Evolutionary conservation across 2,888 invertebrate species (phyloP), one percentile per base, ranked within the genome.

Genomic region (Rutpela maculata): DNA sequence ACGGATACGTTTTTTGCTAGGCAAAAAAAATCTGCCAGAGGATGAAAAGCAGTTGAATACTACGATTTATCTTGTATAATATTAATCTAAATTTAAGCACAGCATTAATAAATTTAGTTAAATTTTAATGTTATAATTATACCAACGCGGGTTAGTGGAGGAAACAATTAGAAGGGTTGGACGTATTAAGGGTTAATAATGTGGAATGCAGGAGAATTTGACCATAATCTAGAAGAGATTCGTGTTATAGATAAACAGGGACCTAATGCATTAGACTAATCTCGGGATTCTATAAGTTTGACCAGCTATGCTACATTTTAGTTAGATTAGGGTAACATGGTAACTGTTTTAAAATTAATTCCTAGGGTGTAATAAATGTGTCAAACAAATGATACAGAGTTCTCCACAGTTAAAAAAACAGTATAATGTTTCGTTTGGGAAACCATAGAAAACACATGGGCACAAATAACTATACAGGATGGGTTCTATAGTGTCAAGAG

Each of bases 131-230:
- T 1, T 15, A 43, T 43, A 43, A 43, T 0, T 43, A 12, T 50
- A n/a, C 5, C 50, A 50, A 50, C 50, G 50, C 18, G 43, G 70
- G 59, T 70, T 70, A 22, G 22, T 43, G 62, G 43, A 56, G 70
- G 38, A 70, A 70, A 70, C 70, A 62, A 70, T 70, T 70, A 60
- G 19, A 43, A 59, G 60, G 70, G 70, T 70, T 38, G 60, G 43
- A 35, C 50, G 60, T 70, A 62, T 70, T 70, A 70, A 19, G 69
- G 70, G 19, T 70, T 60, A 70, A 70, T 70, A 19, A 38, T n/a
- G 69, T 6, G 31, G 50, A 50, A 50, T 50, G 50, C 15, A 50
- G n/a, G 50, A 50, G 50, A 11, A 69, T 59, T 38, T 70, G 59
- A 60, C 60, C 70, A 38, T n/a, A 70, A 12, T 38, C 43, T 62